phyloP scores from a whole-genome alignment of 2,113 vertebrate species.

The Callipepla californica region DNA sequence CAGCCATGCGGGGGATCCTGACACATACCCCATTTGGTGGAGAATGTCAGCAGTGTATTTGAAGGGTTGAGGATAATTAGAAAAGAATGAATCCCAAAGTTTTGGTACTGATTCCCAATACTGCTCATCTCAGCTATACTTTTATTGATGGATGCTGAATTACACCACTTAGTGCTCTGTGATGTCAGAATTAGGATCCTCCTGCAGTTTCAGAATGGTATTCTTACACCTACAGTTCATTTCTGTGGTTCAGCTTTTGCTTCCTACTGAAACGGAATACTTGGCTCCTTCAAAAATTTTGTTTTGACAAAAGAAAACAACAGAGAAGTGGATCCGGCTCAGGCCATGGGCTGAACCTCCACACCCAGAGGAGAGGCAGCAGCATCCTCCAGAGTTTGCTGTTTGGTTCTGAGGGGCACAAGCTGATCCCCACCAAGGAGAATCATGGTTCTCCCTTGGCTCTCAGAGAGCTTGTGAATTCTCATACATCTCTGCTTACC shows the following conservation, averaged over 20 bases:
- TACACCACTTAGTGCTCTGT: background rate
- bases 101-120: background rate
- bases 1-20: background rate
- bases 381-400: rapidly evolving
- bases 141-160: rapidly evolving
- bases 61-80: background rate
- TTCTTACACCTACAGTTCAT: background rate
- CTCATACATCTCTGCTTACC: background rate
- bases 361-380: rapidly evolving
- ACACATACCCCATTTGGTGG: background rate
- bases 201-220: rapidly evolving
- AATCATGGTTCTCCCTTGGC: rapidly evolving
- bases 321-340: background rate
- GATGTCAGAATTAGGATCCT: background rate
- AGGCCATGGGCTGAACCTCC: background rate
- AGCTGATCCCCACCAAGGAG: background rate
- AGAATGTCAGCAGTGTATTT: background rate
- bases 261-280: rapidly evolving
- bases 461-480: background rate
- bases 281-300: background rate
- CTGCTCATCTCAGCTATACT: background rate
- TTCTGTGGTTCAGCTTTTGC: background rate
- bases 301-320: background rate
- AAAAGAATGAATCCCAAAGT: background rate
- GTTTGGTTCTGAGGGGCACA: rapidly evolving